phyloP scores from a whole-genome alignment of 2,113 vertebrate genomes.

The Nibea coibor region DNA sequence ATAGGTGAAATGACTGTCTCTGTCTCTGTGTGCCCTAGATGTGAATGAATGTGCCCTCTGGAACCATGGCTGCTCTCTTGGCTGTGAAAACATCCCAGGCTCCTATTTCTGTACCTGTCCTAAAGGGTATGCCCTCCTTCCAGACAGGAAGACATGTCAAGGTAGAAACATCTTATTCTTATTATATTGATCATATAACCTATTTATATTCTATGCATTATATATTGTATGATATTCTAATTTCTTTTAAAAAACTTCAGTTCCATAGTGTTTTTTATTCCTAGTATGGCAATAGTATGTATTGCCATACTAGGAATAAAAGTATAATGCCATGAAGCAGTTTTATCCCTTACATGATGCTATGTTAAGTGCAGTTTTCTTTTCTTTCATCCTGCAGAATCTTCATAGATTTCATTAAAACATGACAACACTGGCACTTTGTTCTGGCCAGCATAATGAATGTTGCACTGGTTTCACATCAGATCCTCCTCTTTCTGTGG shows the following conservation, averaged over 20 bases:
- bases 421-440: not conserved
- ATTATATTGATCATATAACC: not conserved
- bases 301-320: no score
- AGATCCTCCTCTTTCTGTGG: conserved; percentile 30
- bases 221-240: not conserved
- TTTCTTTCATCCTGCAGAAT: not conserved
- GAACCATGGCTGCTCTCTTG: conserved; percentile 95
- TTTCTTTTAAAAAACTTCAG: not conserved
- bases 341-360: not conserved
- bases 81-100: conserved; percentile 93
- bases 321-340: not conserved
- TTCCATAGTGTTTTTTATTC: not conserved
- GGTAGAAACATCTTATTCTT: conserved; percentile 46
- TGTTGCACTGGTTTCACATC: conserved; percentile 1
- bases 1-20: not conserved
- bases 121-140: conserved; percentile 87
- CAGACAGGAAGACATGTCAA: conserved; percentile 90
- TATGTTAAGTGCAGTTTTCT: not conserved
- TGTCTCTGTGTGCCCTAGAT: conserved; percentile 79
- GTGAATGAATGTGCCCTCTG: conserved; percentile 93
- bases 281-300: not conserved
- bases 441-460: conserved; percentile 20
- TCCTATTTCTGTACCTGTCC: conserved; percentile 97
- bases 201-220: not conserved
- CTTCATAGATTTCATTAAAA: not conserved